Evolutionary conservation across 2,888 invertebrate genomes (phyloP).

Genomic region (Meandrusa payeni): DNA sequence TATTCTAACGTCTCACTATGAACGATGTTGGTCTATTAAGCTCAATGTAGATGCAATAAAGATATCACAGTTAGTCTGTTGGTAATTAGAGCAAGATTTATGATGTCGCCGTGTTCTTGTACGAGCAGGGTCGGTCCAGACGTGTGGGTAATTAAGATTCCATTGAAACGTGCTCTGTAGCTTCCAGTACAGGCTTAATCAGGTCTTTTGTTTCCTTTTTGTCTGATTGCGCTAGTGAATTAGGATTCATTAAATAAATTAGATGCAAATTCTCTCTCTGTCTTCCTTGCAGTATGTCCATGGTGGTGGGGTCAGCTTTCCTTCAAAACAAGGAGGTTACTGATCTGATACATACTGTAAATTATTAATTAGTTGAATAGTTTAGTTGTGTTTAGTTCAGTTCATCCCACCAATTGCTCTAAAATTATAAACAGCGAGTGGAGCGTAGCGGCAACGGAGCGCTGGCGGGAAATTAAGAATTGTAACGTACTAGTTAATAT

Average conservation of each 20-base stretch:
- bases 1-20: slow-evolving; percentile 35
- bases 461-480: no score
- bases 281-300: no score
- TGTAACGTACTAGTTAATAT: no score
- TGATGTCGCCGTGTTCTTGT: slow-evolving; percentile 34
- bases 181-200: background rate
- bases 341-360: no score
- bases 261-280: no score
- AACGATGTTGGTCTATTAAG: slow-evolving; percentile 41
- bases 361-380: no score
- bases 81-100: slow-evolving; percentile 61
- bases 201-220: slow-evolving; percentile 9
- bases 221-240: background rate
- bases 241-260: slow-evolving; percentile 6
- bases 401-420: no score
- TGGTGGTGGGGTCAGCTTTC: no score
- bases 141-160: slow-evolving; percentile 41
- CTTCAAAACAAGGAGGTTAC: no score
- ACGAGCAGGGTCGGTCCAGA: slow-evolving; percentile 44
- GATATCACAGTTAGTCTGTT: slow-evolving; percentile 55
- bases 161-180: slow-evolving; percentile 22
- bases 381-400: no score
- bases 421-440: no score
- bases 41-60: slow-evolving; percentile 61
- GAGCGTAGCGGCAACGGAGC: no score